Evolutionary conservation across 1,140 invertebrate genomes (phyloP), one percentile per base, ranked within the genome.

Genomic region (Zelostemma sp.): DNA sequence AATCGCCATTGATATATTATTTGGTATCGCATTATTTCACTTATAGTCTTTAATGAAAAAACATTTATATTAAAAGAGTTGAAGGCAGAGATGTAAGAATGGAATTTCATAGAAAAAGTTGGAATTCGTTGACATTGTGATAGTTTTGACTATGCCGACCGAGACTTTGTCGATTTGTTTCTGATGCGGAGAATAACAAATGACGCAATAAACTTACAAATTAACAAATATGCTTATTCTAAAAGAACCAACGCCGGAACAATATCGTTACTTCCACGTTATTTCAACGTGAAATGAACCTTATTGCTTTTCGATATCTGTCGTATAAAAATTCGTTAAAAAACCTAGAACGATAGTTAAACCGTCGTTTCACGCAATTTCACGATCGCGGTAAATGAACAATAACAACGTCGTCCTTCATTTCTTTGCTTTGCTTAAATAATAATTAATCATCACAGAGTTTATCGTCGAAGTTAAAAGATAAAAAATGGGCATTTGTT

Each of bases 41-140:
- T 41, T 41, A 8, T 25, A 41, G n/a, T 41, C 15, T 41, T 12
- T 15, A 41, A 41, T 41, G 14, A 8, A 41, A 41, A 41, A 41
- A 38, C 35, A 38, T 38, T 15, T 41, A 15, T 41, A 15, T 41
- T 41, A 41, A 41, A 38, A 38, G 35, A 38, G 35, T 14, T 15
- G 6, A 41, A 41, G 40, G 11, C 14, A 15, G 40, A 41, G 40
- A 38, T 11, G 9, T 38, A 38, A 11, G 35, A 11, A 41, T 41
- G 12, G 14, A 41, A 25, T 41, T 41, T 41, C 40, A 41, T 41
- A 41, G 40, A 41, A 41, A 41, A 41, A 41, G 11, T 41, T 41
- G n/a, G 14, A 41, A 41, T 41, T 41, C n/a, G n/a, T 41, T 41
- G 40, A 15, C 1, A 41, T 15, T 8, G 40, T 41, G n/a, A 15